Percentiles rank a stretch among this genome's conserved stretches.
Conservation (phyloP, 2,113 vertebrate genomes). For the Empidonax traillii region DNA sequence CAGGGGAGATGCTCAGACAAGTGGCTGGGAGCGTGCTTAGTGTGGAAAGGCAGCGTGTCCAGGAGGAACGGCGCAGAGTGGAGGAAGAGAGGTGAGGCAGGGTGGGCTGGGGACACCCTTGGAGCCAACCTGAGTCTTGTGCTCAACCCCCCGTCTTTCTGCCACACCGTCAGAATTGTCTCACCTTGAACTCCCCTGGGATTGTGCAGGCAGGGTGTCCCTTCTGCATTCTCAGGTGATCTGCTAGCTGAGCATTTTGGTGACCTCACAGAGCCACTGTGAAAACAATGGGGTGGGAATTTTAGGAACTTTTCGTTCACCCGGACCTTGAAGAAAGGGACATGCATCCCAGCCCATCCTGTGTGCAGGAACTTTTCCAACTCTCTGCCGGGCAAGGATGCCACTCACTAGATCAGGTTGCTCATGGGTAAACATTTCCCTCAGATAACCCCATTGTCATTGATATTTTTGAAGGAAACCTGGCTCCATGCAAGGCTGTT, state of each 20-base stretch:
- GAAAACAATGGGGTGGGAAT: neutral
- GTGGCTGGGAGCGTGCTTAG: conserved; percentile 68
- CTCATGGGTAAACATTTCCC: neutral
- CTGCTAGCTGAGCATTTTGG: neutral
- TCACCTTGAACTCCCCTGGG: neutral
- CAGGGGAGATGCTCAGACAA: conserved; percentile 73
- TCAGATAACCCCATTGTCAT: neutral
- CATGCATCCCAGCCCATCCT: neutral
- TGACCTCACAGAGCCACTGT: neutral
- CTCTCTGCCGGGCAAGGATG: neutral
- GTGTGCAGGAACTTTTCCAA: neutral
- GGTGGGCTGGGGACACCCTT: neutral
- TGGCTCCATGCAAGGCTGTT: neutral
- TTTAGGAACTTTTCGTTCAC: neutral
- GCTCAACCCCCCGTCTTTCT: neutral
- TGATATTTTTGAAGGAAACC: neutral
- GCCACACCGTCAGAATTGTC: fast-evolving
- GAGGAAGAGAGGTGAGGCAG: conserved; percentile 84
- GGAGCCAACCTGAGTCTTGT: neutral
- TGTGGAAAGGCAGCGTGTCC: conserved; percentile 73
- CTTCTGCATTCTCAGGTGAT: fast-evolving
- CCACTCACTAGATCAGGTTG: neutral
- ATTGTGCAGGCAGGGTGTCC: neutral
- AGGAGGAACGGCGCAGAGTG: conserved; percentile 78
- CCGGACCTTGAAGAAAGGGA: neutral